phyloP scores from a whole-genome alignment of 2,888 invertebrate species.

The Chloromyia formosa region DNA sequence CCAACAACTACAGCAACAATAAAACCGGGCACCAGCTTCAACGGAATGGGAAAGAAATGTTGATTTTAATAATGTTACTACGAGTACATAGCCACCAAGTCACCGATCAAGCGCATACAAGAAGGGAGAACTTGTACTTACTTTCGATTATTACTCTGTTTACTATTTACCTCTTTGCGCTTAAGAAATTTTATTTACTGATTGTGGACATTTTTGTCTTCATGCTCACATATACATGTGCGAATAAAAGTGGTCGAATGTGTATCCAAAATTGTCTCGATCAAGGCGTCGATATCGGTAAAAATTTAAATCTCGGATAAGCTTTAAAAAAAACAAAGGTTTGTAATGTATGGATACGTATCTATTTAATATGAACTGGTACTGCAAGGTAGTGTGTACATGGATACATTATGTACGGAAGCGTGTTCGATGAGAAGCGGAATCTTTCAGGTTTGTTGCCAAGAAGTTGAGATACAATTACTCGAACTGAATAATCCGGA shows the following conservation, averaged over 20 bases:
- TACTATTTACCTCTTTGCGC: constrained; percentile 20
- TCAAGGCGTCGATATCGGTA: constrained; percentile 6
- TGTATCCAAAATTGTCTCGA: constrained; percentile 13
- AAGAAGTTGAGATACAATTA: background rate
- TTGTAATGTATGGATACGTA: background rate
- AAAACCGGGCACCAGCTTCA: constrained; percentile 4
- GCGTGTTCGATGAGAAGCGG: background rate
- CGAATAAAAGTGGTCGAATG: no score
- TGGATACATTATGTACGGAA: constrained; percentile 7
- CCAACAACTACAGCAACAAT: no score
- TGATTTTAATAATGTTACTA: constrained; percentile 36
- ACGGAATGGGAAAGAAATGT: constrained; percentile 38
- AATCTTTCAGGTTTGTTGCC: background rate
- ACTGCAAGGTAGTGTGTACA: background rate
- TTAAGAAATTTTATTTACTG: constrained; percentile 20
- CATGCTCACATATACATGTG: no score
- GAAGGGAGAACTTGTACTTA: constrained; percentile 43
- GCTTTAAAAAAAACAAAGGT: background rate
- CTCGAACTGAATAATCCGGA: constrained; percentile 13
- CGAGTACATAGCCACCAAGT: background rate
- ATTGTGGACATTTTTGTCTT: constrained; percentile 19
- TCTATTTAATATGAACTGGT: background rate
- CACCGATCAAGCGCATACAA: background rate
- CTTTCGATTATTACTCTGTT: constrained; percentile 34
- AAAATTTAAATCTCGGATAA: background rate